Conservation (phyloP, 2,113 vertebrate genomes). For the Brienomyrus longianalis region DNA sequence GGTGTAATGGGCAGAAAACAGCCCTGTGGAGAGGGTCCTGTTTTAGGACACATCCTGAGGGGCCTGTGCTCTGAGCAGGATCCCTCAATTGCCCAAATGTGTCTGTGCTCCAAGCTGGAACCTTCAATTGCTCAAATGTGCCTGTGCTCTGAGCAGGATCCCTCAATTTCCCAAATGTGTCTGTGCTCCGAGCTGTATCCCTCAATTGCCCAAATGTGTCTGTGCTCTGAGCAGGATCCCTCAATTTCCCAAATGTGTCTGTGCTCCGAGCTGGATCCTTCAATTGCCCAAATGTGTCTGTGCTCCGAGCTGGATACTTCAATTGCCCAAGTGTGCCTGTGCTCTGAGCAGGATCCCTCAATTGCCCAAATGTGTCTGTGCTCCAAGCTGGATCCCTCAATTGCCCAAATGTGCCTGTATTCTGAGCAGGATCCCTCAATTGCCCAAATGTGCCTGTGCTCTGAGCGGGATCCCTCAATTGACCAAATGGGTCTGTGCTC, state of each 20-base stretch:
- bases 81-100: neutral
- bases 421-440: no score
- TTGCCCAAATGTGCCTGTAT: no score
- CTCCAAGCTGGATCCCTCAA: no score
- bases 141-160: neutral
- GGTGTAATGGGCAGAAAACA: neutral
- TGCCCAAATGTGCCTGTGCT: no score
- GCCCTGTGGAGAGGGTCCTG: neutral
- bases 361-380: no score
- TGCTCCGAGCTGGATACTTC: neutral
- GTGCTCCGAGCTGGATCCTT: no score
- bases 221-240: neutral
- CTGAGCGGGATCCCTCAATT: no score
- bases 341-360: no score
- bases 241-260: no score
- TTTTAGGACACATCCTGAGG: neutral
- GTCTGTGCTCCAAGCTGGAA: neutral
- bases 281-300: no score
- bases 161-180: neutral
- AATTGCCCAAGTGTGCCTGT: no score
- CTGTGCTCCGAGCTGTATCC: neutral
- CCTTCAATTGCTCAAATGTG: neutral
- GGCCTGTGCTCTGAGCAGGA: neutral
- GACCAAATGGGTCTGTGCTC: no score
- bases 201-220: neutral